A percentile compares a stretch with the other conserved stretches of the same genome.
Conservation (phyloP, 2,888 invertebrate species). For the Eupithecia subfuscata region DNA sequence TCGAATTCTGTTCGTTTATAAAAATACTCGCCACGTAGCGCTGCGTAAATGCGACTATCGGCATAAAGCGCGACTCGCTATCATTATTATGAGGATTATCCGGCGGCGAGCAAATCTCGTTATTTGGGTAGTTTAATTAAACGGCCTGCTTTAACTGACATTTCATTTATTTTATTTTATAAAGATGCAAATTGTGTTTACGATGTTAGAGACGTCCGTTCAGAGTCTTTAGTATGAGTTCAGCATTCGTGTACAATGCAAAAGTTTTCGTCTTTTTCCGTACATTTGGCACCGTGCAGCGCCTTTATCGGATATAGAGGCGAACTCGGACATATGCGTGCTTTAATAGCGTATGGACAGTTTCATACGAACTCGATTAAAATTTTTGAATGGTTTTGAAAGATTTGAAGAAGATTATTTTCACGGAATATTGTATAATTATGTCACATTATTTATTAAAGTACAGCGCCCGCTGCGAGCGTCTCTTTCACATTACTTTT, state of each 20-base stretch:
- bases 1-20: neutral
- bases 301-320: too few species aligned
- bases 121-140: constrained; percentile 34
- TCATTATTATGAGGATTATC: constrained; percentile 33
- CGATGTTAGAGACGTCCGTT: neutral
- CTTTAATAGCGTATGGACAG: neutral
- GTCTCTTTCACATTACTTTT: neutral
- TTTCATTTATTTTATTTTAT: constrained; percentile 32
- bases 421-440: neutral
- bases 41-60: constrained; percentile 19
- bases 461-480: neutral
- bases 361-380: neutral
- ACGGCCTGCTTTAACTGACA: constrained; percentile 16
- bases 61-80: constrained; percentile 27
- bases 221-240: neutral
- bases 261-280: too few species aligned
- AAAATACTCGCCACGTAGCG: neutral
- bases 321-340: too few species aligned
- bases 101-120: constrained; percentile 31
- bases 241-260: neutral
- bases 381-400: neutral
- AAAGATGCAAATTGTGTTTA: constrained; percentile 25
- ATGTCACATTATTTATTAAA: neutral
- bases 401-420: too few species aligned
- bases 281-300: too few species aligned